Evolutionary conservation across 2,888 invertebrate species (phyloP), one percentile per base, ranked within the genome.

Genomic region (Folsomia candida): DNA sequence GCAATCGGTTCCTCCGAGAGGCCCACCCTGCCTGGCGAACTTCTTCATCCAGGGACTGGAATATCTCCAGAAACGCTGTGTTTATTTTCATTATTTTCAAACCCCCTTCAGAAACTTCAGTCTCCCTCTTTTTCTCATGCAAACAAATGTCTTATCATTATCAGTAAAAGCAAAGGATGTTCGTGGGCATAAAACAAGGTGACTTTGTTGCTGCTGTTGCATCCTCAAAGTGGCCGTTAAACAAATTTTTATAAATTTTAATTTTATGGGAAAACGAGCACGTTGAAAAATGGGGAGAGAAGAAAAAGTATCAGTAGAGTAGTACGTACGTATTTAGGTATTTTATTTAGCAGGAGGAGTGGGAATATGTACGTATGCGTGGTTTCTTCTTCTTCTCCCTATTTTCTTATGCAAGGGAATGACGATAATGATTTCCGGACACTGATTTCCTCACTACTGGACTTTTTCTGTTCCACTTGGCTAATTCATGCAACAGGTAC

Each of bases 301-400:
- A 63, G 67, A 63, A 37, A 68, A 70, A 69, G 63, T 69, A 9
- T 37, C 6, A 37, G 14, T 37, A 37, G 37, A 14, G 37, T 4
- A 37, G 37, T 14, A 37, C 37, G 4, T 9, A 14, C 4, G 14
- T 14, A 37, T 37, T 37, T 37, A 14, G 14, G 37, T 14, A 37
- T 37, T 9, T n/a, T 37, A 14, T 37, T 37, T 37, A 37, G 37
- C 14, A 9, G 37, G 4, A 37, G 4, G 37, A 37, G 37, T 4
- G 37, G 37, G 14, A 37, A 37, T 37, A 37, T 4, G n/a, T n/a
- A n/a, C n/a, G n/a, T 4, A 37, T 37, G 37, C 6, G 37, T 37
- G 37, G 37, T 37, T 4, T 37, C 6, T 37, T 37, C 37, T 37
- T 37, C 37, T 37, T 4, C 37, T 37, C 4, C 14, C 14, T 37